Conservation (phyloP, 2,797 vertebrate species). For the Gorsachius magnificus region DNA sequence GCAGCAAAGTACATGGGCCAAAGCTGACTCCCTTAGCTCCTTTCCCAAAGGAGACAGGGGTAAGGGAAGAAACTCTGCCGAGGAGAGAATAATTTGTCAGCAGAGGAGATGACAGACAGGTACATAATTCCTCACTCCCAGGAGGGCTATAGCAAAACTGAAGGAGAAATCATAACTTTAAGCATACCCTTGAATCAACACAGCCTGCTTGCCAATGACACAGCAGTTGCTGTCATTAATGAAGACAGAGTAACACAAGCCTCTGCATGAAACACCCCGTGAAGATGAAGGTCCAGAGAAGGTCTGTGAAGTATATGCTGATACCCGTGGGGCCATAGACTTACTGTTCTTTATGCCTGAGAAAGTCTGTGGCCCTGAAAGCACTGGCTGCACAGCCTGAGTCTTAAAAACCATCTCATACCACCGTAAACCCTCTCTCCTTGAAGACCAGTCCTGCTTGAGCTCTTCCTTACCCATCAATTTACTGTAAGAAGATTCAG, state of each 20-base stretch:
- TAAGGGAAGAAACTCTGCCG: rapidly evolving
- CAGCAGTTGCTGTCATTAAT: neutral
- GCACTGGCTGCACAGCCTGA: neutral
- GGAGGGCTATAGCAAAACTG: neutral
- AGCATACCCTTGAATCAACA: neutral
- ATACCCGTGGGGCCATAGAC: neutral
- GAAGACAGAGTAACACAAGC: neutral
- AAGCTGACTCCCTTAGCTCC: neutral
- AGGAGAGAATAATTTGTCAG: neutral
- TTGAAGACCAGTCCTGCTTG: neutral
- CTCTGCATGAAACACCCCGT: rapidly evolving
- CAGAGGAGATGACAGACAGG: neutral
- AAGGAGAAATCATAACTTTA: neutral
- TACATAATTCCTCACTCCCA: neutral
- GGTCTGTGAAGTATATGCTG: neutral
- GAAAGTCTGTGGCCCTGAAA: neutral
- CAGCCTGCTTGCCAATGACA: neutral
- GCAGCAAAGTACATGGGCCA: neutral
- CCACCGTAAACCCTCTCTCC: neutral
- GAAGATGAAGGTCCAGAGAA: neutral
- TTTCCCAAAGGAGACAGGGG: neutral
- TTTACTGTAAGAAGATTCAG: neutral
- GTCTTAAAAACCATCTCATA: neutral
- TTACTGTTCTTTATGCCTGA: neutral
- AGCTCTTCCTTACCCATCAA: neutral